Evolutionary conservation across 2,888 invertebrate species (phyloP).

Genomic region (Orthonychiurus folsomi): DNA sequence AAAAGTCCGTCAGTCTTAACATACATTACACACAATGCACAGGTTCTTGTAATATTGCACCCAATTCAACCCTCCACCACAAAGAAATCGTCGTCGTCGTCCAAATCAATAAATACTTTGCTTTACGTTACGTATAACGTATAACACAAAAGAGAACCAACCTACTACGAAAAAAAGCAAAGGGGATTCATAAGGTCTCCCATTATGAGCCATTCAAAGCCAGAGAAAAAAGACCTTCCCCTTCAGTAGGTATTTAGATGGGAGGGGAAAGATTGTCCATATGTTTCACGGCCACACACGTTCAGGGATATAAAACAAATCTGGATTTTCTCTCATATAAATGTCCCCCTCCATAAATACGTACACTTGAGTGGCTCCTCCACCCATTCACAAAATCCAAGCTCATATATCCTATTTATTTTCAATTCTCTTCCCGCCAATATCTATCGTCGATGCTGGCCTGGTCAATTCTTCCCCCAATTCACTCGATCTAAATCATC

Average conservation of each 20-base stretch:
- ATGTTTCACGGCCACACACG: conserved; percentile 29
- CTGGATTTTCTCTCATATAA: not conserved
- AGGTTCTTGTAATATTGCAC: too few species aligned
- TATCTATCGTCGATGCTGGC: too few species aligned
- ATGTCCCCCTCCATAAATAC: conserved; percentile 26
- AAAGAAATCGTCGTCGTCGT: too few species aligned
- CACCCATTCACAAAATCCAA: conserved; percentile 3
- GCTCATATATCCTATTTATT: not conserved
- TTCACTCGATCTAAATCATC: too few species aligned
- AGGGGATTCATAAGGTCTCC: not conserved
- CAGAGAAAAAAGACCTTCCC: not conserved
- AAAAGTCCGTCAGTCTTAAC: conserved; percentile 4
- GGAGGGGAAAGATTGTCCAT: conserved; percentile 26
- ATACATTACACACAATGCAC: too few species aligned
- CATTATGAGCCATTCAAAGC: conserved; percentile 3
- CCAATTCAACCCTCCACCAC: too few species aligned
- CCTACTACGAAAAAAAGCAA: conserved; percentile 9
- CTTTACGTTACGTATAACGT: too few species aligned
- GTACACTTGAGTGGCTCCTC: conserved; percentile 24
- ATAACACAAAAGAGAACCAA: too few species aligned
- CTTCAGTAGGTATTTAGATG: not conserved
- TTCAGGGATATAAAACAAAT: conserved; percentile 38
- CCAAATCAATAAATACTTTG: too few species aligned
- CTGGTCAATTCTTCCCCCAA: too few species aligned
- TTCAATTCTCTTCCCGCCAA: conserved; percentile 6